Base-by-base conservation (phyloP, 2,888 invertebrate species). In the Limnephilus auricula region DNA sequence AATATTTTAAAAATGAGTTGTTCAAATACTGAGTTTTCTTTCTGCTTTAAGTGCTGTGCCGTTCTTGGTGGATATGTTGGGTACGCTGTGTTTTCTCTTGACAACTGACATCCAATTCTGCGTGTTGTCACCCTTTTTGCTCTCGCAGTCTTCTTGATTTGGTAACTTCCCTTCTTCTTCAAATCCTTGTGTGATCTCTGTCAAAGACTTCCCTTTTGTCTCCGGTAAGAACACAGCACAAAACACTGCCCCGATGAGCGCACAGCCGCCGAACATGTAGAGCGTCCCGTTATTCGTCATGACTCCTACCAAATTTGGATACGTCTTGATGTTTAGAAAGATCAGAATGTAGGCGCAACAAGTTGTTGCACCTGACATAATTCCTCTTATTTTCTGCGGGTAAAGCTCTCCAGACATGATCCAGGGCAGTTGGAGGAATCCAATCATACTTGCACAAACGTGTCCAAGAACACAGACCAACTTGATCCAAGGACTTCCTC, bases 321-420 rank as follows among this genome's bases (percentile, higher is more conserved):
- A 97, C 0, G 97, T 96, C 94, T 97, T 97, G 45, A 97, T 97
- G 88, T 97, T 97, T 79, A 97, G 95, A 94, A 98, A 98, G 78
- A 97, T 97, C 25, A 97, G 95, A 3, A 97, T 94, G 93, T 98
- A 97, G 0, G 97, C 97, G 89, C 97, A 96, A 91, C 97, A 97
- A 0, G 97, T 96, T 0, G 97, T 97, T 0, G 97, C 94, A 0
- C 97, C 97, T 0, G 97, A 97, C 96, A 97, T 96, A 0, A 97
- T 96, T 0, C 97, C 97, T 93, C 97, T 95, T 2, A 97, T 97
- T 91, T 96, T 96, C 93, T 97, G 95, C 2, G 97, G 97, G 93
- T 97, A 97, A 83, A 97, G 94, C 94, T 97, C 97, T 1, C 97
- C 97, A 0, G 97, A 97, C 96, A 98, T 97, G 45, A 97, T 97